Base-by-base conservation (phyloP, 2,113 vertebrate genomes). In the Zootoca vivipara region DNA sequence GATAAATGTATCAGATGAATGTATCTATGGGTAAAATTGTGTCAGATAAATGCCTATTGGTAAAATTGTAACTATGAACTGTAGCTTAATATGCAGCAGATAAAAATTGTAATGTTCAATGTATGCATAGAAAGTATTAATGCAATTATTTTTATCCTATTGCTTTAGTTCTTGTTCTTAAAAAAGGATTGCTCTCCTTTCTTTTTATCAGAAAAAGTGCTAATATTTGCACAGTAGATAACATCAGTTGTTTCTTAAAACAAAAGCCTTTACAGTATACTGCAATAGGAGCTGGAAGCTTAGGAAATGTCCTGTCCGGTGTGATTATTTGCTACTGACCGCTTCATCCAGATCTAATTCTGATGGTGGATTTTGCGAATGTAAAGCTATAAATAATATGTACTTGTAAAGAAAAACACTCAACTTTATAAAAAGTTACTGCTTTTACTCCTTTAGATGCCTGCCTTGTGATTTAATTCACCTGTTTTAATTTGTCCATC, bases 281-380 rank as follows among this genome's bases (percentile, higher is more conserved):
- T 94, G 75, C 91, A 89, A 83, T 84, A 94, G 94, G n/a, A 92
- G 87, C 93, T 92, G 92, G 83, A 24, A 69, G 82, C 92, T 90
- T 90, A 95, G 88, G 69, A 93, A 86, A 93, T 90, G 94, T 93
- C 82, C 87, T 95, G 91, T 88, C 89, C 64, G 91, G 81, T 90
- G 94, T 94, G 65, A 85, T 83, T 88, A 95, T 93, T 94, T 95
- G 94, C 62, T 78, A 89, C 80, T 90, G 89, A 93, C 89, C 93
- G 16, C 78, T 92, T 92, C 85, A 87, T 88, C 78, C 20, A 74
- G 91, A 91, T 93, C 86, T 81, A 38, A 84, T 87, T 70, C 88
- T 95, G 90, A 93, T 52, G 90, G 82, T 90, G 89, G 87, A 94
- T 92, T 95, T 95, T 92, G 89, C 86, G 93, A 92, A 64, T 87